These are phyloP conservation scores for Tragelaphus imberbis DNA, from an alignment of 2,113 vertebrate species.

Conservation along the genomic window DNA sequence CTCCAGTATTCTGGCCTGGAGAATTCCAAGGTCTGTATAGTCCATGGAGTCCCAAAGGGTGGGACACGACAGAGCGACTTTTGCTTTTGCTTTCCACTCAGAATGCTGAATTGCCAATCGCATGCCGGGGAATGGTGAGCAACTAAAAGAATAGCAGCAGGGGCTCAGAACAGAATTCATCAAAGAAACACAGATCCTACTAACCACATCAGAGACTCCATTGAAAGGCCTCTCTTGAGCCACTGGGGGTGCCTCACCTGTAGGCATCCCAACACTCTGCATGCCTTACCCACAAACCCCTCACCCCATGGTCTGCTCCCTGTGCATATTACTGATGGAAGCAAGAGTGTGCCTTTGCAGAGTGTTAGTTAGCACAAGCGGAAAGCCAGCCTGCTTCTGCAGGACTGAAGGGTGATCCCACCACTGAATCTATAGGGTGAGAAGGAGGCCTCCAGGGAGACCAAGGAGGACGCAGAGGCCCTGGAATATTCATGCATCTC, in stretches of 20 bases:
- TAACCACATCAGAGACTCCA: neutral
- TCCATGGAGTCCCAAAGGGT: neutral
- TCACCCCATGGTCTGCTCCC: neutral
- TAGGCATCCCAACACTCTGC: neutral
- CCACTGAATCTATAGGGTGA: neutral
- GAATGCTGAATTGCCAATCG: neutral
- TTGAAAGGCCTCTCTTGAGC: neutral
- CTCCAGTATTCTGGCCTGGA: neutral
- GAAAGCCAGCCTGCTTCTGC: neutral
- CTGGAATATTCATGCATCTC: neutral
- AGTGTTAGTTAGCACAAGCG: neutral
- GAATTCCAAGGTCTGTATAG: neutral
- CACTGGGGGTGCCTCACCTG: neutral
- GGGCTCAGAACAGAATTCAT: neutral
- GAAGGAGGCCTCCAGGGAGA: neutral
- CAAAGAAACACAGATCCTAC: neutral
- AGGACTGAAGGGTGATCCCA: neutral
- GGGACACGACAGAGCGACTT: accelerated
- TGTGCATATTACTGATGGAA: neutral
- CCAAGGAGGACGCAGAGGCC: neutral
- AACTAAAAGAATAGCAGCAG: neutral
- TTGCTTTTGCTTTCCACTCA: neutral
- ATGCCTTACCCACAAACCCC: neutral
- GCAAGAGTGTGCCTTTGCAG: neutral
- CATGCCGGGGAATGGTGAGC: neutral